Evolutionary conservation across 1,140 invertebrate species (phyloP).

Genomic region (Archegozetes longisetosus): DNA sequence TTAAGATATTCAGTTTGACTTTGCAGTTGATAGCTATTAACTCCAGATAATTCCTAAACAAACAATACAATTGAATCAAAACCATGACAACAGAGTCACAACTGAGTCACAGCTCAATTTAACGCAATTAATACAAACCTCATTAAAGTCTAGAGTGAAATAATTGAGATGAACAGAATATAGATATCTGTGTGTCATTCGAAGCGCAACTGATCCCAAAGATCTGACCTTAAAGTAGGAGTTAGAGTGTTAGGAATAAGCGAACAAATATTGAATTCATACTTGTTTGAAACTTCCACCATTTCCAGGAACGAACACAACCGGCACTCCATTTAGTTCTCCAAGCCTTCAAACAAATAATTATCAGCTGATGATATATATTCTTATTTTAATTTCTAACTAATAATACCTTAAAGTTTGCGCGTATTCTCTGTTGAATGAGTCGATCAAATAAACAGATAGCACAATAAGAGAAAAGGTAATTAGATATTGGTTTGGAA

Average conservation of each 20-base stretch:
- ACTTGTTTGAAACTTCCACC: constrained; percentile 71
- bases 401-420: constrained; percentile 40
- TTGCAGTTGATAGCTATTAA: constrained; percentile 57
- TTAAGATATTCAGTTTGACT: constrained; percentile 42
- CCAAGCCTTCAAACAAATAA: constrained; percentile 27
- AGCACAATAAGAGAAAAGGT: constrained; percentile 13
- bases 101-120: constrained; percentile 4
- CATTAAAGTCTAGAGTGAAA: constrained; percentile 65
- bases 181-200: constrained; percentile 45
- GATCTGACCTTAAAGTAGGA: constrained; percentile 44
- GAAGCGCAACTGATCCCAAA: constrained; percentile 65
- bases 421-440: constrained; percentile 34
- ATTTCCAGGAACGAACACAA: constrained; percentile 83
- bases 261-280: background rate
- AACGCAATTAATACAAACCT: constrained; percentile 28
- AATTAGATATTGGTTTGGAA: background rate
- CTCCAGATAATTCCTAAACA: constrained; percentile 45
- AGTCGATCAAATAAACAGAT: constrained; percentile 13
- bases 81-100: too few species aligned
- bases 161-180: constrained; percentile 69
- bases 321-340: constrained; percentile 66
- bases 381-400: constrained; percentile 2
- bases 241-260: background rate
- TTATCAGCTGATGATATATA: constrained; percentile 4
- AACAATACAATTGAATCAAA: constrained; percentile 18